Conservation (phyloP, 2,888 invertebrate genomes). For the Mellilla xanthometata region DNA sequence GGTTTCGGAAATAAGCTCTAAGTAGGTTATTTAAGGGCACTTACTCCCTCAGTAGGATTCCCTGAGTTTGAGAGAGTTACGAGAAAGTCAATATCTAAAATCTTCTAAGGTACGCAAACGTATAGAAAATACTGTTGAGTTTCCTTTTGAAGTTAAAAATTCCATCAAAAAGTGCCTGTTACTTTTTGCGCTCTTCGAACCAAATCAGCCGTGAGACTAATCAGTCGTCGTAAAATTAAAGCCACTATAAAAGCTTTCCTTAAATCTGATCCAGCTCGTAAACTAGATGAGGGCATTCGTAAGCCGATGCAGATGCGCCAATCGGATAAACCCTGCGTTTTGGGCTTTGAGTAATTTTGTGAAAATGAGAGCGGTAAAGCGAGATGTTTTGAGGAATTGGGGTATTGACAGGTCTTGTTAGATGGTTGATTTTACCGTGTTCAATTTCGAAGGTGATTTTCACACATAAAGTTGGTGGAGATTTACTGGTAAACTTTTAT, state of each 20-base stretch:
- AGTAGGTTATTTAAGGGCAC: too few relatives aligned
- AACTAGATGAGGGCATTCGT: conserved; percentile 60
- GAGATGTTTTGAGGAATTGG: conserved; percentile 23
- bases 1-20: too few relatives aligned
- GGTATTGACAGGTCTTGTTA: conserved; percentile 16
- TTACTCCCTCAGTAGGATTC: too few relatives aligned
- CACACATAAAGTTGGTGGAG: too few relatives aligned
- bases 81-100: too few relatives aligned
- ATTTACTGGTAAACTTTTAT: too few relatives aligned
- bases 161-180: too few relatives aligned
- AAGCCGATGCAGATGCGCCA: conserved; percentile 51
- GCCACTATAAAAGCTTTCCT: conserved; percentile 55
- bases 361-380: conserved; percentile 37
- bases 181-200: conserved; percentile 3
- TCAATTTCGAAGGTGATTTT: too few relatives aligned
- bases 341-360: conserved; percentile 46
- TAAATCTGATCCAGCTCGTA: conserved; percentile 51
- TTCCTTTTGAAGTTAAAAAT: too few relatives aligned
- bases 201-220: conserved; percentile 39
- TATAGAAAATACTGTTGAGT: too few relatives aligned
- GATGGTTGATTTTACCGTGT: background rate
- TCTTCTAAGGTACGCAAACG: too few relatives aligned
- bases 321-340: conserved; percentile 55
- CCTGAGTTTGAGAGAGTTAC: too few relatives aligned
- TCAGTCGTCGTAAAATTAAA: conserved; percentile 56